phyloP scores from a whole-genome alignment of 2,888 invertebrate species.

The Altica lythri region DNA sequence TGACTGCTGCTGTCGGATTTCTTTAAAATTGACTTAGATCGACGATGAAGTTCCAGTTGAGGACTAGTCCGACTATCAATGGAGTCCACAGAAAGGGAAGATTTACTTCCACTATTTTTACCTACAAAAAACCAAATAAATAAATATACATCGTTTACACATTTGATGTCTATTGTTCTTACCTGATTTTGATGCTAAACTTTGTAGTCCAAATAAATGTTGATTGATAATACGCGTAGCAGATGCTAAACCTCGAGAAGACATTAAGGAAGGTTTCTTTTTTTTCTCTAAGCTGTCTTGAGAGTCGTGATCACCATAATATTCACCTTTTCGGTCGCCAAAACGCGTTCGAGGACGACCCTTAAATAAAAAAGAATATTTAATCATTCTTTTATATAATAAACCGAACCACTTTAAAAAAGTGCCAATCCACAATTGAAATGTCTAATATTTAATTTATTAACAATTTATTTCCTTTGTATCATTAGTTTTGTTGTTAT shows the following conservation, averaged over 20 bases:
- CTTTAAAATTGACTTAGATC: conserved; percentile 78
- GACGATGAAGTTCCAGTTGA: conserved; percentile 67
- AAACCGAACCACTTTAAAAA: too few relatives aligned
- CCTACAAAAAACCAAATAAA: conserved; percentile 47
- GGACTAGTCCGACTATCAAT: conserved; percentile 66
- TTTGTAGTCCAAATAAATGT: conserved; percentile 71
- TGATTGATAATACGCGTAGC: conserved; percentile 75
- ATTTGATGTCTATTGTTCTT: too few relatives aligned
- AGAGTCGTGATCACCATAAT: conserved; percentile 54
- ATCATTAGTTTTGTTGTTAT: too few relatives aligned
- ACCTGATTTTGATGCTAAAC: conserved; percentile 59
- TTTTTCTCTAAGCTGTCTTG: conserved; percentile 62
- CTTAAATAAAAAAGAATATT: too few relatives aligned
- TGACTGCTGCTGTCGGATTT: conserved; percentile 67
- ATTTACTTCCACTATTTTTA: conserved; percentile 65
- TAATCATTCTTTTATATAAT: too few relatives aligned
- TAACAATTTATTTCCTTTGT: too few relatives aligned
- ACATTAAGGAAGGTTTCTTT: conserved; percentile 63
- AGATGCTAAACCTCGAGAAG: conserved; percentile 69
- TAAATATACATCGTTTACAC: background rate
- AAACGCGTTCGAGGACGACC: conserved; percentile 57
- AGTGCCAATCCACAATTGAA: too few relatives aligned
- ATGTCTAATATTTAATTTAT: too few relatives aligned
- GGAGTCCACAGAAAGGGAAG: conserved; percentile 72
- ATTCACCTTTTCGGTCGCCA: conserved; percentile 55